These are phyloP conservation scores for Drosophila kepulauana DNA, from an alignment of 1,140 invertebrate species.

Conservation along the genomic window DNA sequence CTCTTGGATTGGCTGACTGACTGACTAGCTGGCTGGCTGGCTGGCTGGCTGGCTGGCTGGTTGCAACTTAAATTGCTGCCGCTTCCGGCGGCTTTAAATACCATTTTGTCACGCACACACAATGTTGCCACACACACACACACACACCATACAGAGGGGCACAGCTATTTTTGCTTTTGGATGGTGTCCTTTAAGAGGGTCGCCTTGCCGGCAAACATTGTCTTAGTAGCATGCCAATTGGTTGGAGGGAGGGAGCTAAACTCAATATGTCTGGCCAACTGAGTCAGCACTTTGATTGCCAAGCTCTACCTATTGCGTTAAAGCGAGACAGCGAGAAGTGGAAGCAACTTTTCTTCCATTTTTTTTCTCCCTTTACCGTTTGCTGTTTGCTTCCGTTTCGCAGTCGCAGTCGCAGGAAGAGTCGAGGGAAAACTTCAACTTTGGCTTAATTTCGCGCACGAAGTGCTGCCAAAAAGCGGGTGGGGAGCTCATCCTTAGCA, in stretches of 20 bases:
- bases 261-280: slow-evolving; percentile 83
- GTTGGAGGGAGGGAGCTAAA: slow-evolving; percentile 5
- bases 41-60: slow-evolving; percentile 31
- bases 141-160: background rate
- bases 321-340: slow-evolving; percentile 32
- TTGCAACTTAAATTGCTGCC: slow-evolving; percentile 84
- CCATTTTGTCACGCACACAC: slow-evolving; percentile 79
- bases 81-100: slow-evolving; percentile 84
- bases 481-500: slow-evolving; percentile 61
- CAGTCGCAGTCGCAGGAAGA: background rate
- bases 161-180: slow-evolving; percentile 35
- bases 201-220: slow-evolving; percentile 58
- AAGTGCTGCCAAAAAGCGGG: slow-evolving; percentile 51
- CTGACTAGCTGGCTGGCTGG: slow-evolving; percentile 20
- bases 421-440: slow-evolving; percentile 61
- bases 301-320: slow-evolving; percentile 20
- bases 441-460: slow-evolving; percentile 81
- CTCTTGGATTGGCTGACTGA: too few species aligned
- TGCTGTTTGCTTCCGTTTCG: slow-evolving; percentile 69
- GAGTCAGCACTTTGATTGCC: slow-evolving; percentile 82
- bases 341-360: slow-evolving; percentile 72
- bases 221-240: slow-evolving; percentile 74
- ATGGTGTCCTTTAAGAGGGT: slow-evolving; percentile 65
- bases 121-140: slow-evolving; percentile 53
- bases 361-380: slow-evolving; percentile 62